phyloP scores from a whole-genome alignment of 2,797 vertebrate genomes.

The Eremophila alpestris region DNA sequence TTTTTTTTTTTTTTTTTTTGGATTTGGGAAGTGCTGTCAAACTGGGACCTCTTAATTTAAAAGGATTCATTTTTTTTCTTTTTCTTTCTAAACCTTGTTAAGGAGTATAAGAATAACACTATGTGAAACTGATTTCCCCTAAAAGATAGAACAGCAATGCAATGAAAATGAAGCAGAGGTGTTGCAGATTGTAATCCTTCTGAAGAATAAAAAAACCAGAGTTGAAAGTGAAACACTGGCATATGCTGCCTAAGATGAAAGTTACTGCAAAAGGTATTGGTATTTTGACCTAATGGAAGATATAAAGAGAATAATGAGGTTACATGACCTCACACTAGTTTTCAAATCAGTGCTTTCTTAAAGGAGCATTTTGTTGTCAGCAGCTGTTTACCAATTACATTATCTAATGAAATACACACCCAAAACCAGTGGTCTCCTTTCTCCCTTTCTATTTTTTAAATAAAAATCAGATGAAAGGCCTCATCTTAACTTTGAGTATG shows the following conservation, averaged over 20 bases:
- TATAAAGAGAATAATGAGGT: conserved; percentile 56
- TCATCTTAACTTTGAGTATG: conserved; percentile 4
- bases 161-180: conserved; percentile 39
- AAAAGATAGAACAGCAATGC: conserved; percentile 49
- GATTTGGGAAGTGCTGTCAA: conserved; percentile 26
- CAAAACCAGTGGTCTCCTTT: neutral
- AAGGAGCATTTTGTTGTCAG: conserved; percentile 37
- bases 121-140: conserved; percentile 65
- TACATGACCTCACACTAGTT: conserved; percentile 42
- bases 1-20: neutral
- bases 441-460: neutral
- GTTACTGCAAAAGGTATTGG: neutral
- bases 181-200: conserved; percentile 50
- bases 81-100: conserved; percentile 51
- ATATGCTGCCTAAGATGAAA: conserved; percentile 49
- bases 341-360: conserved; percentile 60
- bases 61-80: conserved; percentile 53
- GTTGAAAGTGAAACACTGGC: conserved; percentile 48
- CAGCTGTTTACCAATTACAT: conserved; percentile 6
- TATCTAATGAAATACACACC: neutral
- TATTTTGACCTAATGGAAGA: conserved; percentile 61
- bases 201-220: conserved; percentile 43
- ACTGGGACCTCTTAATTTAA: conserved; percentile 55
- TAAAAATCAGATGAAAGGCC: neutral
- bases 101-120: conserved; percentile 60